Evolutionary conservation across 2,888 invertebrate species (phyloP).

Genomic region (Hydropsyche betteni): DNA sequence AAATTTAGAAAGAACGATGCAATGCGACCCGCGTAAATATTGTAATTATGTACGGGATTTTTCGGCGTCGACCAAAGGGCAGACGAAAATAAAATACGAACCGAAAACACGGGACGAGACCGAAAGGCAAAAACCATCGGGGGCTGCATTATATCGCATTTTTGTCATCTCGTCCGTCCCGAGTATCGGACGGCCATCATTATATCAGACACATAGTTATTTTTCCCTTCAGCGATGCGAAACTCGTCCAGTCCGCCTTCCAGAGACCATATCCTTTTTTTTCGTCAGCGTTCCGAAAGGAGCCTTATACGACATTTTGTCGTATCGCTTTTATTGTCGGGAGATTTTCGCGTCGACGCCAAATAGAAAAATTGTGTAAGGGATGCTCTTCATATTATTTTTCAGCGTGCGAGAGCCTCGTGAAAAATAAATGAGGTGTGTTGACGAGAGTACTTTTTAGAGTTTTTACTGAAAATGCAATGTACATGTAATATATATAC

Average conservation of each 20-base stretch:
- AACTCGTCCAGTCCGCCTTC: conserved; percentile 31
- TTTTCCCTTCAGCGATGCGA: conserved; percentile 40
- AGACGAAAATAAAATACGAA: not conserved
- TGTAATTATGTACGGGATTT: conserved; percentile 39
- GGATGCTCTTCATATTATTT: conserved; percentile 7
- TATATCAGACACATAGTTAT: conserved; percentile 54
- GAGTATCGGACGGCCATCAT: conserved; percentile 62
- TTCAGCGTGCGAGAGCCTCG: conserved; percentile 1
- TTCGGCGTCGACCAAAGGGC: conserved; percentile 19
- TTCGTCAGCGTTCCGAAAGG: not conserved
- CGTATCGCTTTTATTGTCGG: conserved; percentile 13
- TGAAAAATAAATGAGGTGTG: conserved; percentile 21
- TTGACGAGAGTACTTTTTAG: not conserved
- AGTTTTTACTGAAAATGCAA: not conserved
- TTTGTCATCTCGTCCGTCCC: conserved; percentile 67
- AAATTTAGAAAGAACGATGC: conserved; percentile 2
- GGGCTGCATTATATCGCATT: conserved; percentile 64
- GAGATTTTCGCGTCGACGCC: conserved; percentile 3
- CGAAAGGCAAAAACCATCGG: conserved; percentile 36
- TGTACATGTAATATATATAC: too few relatives aligned
- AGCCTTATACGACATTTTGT: conserved; percentile 8
- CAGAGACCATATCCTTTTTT: not conserved
- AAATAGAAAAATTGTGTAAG: conserved; percentile 13
- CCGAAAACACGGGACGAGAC: not conserved
- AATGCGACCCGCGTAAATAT: conserved; percentile 38